These are phyloP conservation scores for Antechinus stuartii DNA, from an alignment of 2,113 vertebrate genomes.

Conservation along the genomic window DNA sequence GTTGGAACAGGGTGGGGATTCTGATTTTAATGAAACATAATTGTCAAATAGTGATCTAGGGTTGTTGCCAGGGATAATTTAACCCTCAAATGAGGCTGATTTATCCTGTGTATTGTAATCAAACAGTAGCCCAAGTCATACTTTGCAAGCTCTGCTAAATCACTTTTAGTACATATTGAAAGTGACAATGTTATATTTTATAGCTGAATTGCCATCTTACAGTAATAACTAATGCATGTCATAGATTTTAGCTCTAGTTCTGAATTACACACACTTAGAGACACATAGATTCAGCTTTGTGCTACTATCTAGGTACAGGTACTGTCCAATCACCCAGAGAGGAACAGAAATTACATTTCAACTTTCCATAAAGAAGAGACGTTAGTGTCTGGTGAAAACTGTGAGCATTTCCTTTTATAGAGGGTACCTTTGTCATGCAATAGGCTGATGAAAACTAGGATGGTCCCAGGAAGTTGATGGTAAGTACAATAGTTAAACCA, in stretches of 20 bases:
- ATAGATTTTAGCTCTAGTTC: constrained; percentile 40
- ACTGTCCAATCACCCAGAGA: neutral
- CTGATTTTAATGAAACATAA: constrained; percentile 54
- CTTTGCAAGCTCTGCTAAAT: constrained; percentile 68
- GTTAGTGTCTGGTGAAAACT: neutral
- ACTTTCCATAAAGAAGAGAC: neutral
- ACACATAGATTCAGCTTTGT: neutral
- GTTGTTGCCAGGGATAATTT: constrained; percentile 70
- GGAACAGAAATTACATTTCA: neutral
- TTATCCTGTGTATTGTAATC: constrained; percentile 74
- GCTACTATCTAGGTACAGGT: constrained; percentile 22
- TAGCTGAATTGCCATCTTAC: constrained; percentile 66
- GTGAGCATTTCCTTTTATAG: neutral
- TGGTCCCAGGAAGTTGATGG: neutral
- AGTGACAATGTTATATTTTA: constrained; percentile 77
- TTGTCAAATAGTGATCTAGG: constrained; percentile 67
- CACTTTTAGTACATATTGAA: constrained; percentile 76
- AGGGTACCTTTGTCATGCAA: neutral
- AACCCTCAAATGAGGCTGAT: constrained; percentile 57
- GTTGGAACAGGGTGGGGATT: constrained; percentile 21
- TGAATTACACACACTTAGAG: constrained; percentile 41
- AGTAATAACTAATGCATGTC: constrained; percentile 67
- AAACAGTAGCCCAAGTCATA: constrained; percentile 64
- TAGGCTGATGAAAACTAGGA: neutral
- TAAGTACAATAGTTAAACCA: neutral